A percentile compares a stretch with the other conserved stretches of the same genome.
phyloP scores from a whole-genome alignment of 2,888 invertebrate species.

The Perithous albicinctus region DNA sequence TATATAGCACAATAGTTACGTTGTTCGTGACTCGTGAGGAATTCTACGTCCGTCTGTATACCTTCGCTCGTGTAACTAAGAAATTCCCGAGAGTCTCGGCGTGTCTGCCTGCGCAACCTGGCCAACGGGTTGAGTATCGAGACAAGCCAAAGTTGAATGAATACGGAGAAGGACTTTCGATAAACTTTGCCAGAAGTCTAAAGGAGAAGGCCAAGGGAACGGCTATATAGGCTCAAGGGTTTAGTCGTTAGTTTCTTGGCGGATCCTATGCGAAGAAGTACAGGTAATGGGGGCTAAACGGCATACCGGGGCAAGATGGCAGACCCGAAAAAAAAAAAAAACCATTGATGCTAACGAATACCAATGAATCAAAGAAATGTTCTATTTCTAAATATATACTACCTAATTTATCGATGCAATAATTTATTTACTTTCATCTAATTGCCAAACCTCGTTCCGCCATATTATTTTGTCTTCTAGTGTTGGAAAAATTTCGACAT shows the following conservation, averaged over 20 bases:
- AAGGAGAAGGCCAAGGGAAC: not conserved
- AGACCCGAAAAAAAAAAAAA: too few species aligned
- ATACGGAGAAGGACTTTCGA: slow-evolving; percentile 53
- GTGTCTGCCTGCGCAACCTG: slow-evolving; percentile 12
- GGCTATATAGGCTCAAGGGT: slow-evolving; percentile 3
- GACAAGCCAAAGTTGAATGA: slow-evolving; percentile 52
- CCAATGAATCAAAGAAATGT: too few species aligned
- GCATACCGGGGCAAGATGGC: too few species aligned
- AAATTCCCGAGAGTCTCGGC: slow-evolving; percentile 52
- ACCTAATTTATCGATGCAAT: too few species aligned
- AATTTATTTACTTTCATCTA: too few species aligned
- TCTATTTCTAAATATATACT: too few species aligned
- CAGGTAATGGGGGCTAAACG: not conserved
- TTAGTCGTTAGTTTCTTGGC: slow-evolving; percentile 15
- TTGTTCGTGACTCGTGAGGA: slow-evolving; percentile 45
- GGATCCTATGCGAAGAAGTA: not conserved
- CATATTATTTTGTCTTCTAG: too few species aligned
- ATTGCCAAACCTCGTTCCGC: too few species aligned
- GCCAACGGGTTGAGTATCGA: slow-evolving; percentile 32
- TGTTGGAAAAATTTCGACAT: too few species aligned
- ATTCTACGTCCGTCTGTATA: slow-evolving; percentile 31
- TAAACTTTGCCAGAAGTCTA: slow-evolving; percentile 41
- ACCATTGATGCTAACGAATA: too few species aligned
- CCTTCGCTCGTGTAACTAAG: slow-evolving; percentile 29
- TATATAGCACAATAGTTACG: slow-evolving; percentile 37